Evolutionary conservation across 2,888 invertebrate genomes (phyloP).

Genomic region (Stomorhina lunata): DNA sequence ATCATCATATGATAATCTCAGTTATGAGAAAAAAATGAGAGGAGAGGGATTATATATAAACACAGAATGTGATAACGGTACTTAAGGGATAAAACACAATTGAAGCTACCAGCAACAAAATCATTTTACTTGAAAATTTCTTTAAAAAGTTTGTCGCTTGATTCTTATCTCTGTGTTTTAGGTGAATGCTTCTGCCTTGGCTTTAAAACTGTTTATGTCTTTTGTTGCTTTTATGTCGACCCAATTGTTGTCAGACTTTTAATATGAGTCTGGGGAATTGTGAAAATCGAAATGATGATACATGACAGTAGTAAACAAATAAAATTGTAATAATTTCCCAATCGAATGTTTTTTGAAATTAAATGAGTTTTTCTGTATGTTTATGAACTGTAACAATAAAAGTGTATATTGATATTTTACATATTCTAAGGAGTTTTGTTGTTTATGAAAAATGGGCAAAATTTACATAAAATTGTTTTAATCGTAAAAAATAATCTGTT

Average conservation of each 20-base stretch:
- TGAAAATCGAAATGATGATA: conserved; percentile 46
- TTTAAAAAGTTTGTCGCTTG: neutral
- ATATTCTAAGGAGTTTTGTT: neutral
- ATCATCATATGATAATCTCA: conserved; percentile 61
- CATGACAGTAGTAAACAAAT: conserved; percentile 67
- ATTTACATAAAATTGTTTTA: conserved; percentile 69
- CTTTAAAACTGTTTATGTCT: conserved; percentile 13
- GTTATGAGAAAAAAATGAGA: conserved; percentile 33
- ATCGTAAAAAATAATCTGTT: conserved; percentile 77
- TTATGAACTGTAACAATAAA: neutral
- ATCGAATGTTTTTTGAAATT: conserved; percentile 79
- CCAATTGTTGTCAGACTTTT: conserved; percentile 57
- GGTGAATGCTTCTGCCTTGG: neutral
- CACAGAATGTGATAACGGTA: neutral
- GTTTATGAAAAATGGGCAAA: neutral
- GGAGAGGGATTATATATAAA: neutral
- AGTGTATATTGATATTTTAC: neutral
- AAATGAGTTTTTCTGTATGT: conserved; percentile 64
- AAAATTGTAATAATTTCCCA: conserved; percentile 73
- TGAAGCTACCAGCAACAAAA: neutral
- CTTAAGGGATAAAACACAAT: neutral
- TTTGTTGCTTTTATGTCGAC: conserved; percentile 37
- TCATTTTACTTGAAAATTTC: neutral
- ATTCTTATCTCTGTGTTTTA: neutral
- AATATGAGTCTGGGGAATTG: conserved; percentile 75